Conservation (phyloP, 2,888 invertebrate species). For the Luperina testacea region DNA sequence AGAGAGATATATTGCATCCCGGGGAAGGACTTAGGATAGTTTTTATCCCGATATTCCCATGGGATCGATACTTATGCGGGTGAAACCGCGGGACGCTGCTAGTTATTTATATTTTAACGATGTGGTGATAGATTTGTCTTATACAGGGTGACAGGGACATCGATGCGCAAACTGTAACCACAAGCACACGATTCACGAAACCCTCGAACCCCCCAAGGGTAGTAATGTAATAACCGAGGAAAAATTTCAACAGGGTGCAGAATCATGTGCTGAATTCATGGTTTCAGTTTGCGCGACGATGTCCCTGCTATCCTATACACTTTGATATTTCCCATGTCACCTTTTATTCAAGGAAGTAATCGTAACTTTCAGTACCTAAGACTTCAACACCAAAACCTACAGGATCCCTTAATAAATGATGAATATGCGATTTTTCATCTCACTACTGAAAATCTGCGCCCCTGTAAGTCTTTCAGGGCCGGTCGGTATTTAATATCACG, state of each 20-base stretch:
- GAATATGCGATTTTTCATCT: constrained; percentile 43
- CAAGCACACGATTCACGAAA: no score
- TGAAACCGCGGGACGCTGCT: no score
- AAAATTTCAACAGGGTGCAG: not conserved
- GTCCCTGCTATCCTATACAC: not conserved
- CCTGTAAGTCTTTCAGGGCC: constrained; percentile 22
- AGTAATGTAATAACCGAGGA: not conserved
- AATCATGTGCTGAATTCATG: not conserved
- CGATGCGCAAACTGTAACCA: no score
- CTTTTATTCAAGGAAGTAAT: constrained; percentile 1
- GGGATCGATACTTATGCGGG: no score
- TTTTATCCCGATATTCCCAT: no score
- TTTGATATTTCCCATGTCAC: not conserved
- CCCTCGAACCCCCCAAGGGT: not conserved
- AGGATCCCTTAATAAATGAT: constrained; percentile 18
- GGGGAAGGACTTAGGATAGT: no score
- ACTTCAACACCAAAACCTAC: constrained; percentile 2
- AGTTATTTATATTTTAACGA: not conserved
- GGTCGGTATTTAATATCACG: constrained; percentile 59
- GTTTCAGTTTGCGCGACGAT: not conserved
- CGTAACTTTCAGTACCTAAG: not conserved
- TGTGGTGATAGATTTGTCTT: not conserved
- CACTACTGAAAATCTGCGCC: constrained; percentile 31
- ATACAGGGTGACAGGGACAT: no score
- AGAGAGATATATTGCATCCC: no score